Conservation (phyloP, 2,113 vertebrate genomes). For the Chaenocephalus aceratus region DNA sequence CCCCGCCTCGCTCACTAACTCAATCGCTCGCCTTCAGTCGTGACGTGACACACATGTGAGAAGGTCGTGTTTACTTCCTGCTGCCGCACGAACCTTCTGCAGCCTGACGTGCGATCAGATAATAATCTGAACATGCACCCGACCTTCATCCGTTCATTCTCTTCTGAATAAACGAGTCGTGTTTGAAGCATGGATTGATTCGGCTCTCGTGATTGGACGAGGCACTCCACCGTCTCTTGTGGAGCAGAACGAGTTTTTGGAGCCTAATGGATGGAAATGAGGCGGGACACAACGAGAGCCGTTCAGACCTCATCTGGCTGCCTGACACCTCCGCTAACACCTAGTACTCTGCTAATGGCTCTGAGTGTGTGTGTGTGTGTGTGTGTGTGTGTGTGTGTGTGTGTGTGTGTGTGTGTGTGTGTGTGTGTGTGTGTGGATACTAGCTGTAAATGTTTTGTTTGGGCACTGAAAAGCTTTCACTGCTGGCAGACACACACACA, state of each 20-base stretch:
- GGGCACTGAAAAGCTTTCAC: too few relatives aligned
- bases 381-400: constrained; percentile 36
- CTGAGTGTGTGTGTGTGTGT: too few relatives aligned
- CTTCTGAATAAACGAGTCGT: not conserved
- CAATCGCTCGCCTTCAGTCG: not conserved
- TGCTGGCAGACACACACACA: too few relatives aligned
- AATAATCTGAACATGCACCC: not conserved
- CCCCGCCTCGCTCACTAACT: not conserved
- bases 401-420: constrained; percentile 1
- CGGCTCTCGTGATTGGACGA: constrained; percentile 21
- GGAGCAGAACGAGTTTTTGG: constrained; percentile 43
- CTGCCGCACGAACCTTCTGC: not conserved
- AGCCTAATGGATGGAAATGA: constrained; percentile 60
- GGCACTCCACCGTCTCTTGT: constrained; percentile 27
- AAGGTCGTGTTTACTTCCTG: not conserved
- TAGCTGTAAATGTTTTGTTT: too few relatives aligned
- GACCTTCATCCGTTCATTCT: constrained; percentile 1
- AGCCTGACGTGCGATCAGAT: not conserved
- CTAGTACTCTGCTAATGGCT: constrained; percentile 42
- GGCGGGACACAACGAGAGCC: constrained; percentile 28
- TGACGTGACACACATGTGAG: too few relatives aligned
- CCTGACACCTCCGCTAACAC: constrained; percentile 50
- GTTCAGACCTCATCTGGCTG: constrained; percentile 42
- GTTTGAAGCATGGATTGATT: not conserved
- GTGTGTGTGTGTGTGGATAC: too few relatives aligned